These are phyloP conservation scores for Sebastes taczanowskii DNA, from an alignment of 2,797 vertebrate species.

Conservation along the genomic window DNA sequence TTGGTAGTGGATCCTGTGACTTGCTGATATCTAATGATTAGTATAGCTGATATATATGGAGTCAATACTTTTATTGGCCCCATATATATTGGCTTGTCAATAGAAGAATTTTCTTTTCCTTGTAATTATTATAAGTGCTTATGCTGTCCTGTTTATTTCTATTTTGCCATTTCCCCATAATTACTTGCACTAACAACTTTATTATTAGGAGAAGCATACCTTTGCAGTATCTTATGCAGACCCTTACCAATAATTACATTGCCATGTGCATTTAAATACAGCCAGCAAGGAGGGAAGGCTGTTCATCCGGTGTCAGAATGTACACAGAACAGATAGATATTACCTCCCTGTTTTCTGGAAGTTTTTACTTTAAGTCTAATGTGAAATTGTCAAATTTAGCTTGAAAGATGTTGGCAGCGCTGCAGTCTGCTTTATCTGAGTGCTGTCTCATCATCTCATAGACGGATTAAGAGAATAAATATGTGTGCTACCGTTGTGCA, in stretches of 20 bases:
- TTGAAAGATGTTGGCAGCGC: constrained; percentile 30
- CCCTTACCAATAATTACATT: neutral
- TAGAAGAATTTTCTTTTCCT: neutral
- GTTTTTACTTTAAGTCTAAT: constrained; percentile 29
- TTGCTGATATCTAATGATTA: neutral
- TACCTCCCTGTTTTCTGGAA: neutral
- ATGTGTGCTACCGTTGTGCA: constrained; percentile 1
- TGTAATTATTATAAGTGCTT: neutral
- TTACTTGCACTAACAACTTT: neutral
- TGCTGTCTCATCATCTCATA: neutral
- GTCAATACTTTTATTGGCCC: neutral
- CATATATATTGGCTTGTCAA: neutral
- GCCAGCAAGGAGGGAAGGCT: neutral
- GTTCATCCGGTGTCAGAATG: neutral
- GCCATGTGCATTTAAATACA: neutral
- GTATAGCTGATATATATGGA: neutral
- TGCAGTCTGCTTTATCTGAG: constrained; percentile 1
- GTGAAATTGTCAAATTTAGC: constrained; percentile 53
- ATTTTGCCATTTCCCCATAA: neutral
- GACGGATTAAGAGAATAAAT: constrained; percentile 39
- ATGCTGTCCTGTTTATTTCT: neutral
- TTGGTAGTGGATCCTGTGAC: neutral
- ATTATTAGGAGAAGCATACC: neutral
- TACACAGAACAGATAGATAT: neutral
- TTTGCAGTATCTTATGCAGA: neutral